These are phyloP conservation scores for Hyperoplus lanceolatus DNA, from an alignment of 2,797 vertebrate genomes.

Conservation along the genomic window DNA sequence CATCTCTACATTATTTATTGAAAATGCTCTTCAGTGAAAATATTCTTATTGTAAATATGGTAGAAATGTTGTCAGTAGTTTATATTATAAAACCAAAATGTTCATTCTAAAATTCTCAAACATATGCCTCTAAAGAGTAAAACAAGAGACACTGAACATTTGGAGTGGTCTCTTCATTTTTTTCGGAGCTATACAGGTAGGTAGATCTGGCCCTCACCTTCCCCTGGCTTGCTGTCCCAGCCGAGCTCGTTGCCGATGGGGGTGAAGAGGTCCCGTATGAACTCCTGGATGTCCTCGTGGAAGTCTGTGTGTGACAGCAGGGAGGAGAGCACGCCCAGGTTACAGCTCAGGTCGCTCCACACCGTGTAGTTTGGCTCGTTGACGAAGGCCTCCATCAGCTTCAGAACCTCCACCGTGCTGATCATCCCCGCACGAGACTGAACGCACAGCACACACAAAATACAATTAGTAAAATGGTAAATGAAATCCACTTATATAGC, in stretches of 20 bases:
- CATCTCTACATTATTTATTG: no score
- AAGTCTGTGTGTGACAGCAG: constrained; percentile 98
- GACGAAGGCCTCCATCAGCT: constrained; percentile 98
- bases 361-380: constrained; percentile 99
- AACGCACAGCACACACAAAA: neutral
- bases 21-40: no score
- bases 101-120: no score
- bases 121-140: no score
- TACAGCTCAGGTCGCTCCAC: constrained; percentile 99
- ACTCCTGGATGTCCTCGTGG: constrained; percentile 96
- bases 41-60: no score
- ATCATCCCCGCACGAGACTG: constrained; percentile 98
- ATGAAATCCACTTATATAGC: neutral
- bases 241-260: constrained; percentile 94
- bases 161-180: no score
- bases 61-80: no score
- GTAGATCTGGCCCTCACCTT: constrained; percentile 85
- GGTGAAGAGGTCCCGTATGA: constrained; percentile 95
- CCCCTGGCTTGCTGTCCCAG: constrained; percentile 96
- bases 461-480: neutral
- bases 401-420: constrained; percentile 97
- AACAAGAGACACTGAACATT: no score
- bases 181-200: no score
- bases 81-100: no score
- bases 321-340: constrained; percentile 95